Evolutionary conservation across 2,888 invertebrate genomes (phyloP).

Genomic region (Phortica okadai): DNA sequence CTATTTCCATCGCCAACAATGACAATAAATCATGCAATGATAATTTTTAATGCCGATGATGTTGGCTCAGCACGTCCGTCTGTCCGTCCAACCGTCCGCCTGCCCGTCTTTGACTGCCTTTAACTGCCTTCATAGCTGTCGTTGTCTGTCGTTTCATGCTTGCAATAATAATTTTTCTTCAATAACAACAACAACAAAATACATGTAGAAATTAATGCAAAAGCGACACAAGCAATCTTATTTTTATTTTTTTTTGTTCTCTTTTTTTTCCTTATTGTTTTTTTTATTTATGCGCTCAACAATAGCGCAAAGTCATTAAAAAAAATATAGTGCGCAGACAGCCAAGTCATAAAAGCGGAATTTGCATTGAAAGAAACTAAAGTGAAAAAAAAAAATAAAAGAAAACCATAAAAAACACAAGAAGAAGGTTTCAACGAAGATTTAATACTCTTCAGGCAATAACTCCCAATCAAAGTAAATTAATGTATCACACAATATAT

Average conservation of each 20-base stretch:
- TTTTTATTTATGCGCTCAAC: too few species aligned
- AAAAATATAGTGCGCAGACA: background rate
- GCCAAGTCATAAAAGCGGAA: slow-evolving; percentile 8
- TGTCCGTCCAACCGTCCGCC: background rate
- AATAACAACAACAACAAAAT: background rate
- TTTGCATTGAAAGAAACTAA: slow-evolving; percentile 2
- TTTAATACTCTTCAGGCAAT: background rate
- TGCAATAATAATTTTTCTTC: background rate
- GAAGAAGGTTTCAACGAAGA: background rate
- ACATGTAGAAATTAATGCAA: slow-evolving; percentile 14
- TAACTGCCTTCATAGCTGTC: background rate
- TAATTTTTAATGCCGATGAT: slow-evolving; percentile 14
- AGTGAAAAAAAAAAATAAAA: slow-evolving; percentile 1
- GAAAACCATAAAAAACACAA: slow-evolving; percentile 1
- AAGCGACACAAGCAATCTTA: slow-evolving; percentile 22
- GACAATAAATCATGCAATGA: slow-evolving; percentile 22
- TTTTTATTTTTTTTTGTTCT: background rate
- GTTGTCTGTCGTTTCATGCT: background rate
- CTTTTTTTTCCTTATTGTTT: background rate
- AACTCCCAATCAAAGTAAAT: too few species aligned
- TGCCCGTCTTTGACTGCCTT: background rate
- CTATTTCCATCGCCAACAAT: background rate
- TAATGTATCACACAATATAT: too few species aligned
- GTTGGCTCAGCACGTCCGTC: background rate
- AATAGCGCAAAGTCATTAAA: slow-evolving; percentile 7